Evolutionary conservation across 2,797 vertebrate genomes (phyloP), one percentile per base, ranked within the genome.

Genomic region (Lagocephalus sceleratus): DNA sequence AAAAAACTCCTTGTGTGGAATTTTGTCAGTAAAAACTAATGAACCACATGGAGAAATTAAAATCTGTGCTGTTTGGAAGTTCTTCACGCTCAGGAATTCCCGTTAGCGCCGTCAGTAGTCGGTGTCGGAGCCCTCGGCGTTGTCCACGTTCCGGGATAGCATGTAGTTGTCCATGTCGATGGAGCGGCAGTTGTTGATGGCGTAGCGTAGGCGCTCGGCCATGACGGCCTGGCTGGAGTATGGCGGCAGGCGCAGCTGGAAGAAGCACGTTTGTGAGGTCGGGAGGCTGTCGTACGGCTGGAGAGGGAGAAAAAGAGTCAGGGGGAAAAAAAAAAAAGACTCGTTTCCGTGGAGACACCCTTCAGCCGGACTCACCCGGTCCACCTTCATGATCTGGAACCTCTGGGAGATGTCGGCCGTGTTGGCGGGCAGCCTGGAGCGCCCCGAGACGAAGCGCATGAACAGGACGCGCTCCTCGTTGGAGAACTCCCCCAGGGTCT

Each of bases 81-180:
- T 19, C 84, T 47, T 25, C 55, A 53, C 59, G 71, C 71, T 68
- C 54, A 41, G 48, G 66, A 76, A 74, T 74, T 80, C 73, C 55
- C 63, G 87, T 50, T 42, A 3, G 49, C 50, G 60, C 20, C 2
- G 3, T 90, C 82, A 92, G 87, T 91, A 92, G 78, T 93, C 92
- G 0, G 90, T 91, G 79, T 92, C 92, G 0, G 91, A 92, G 69
- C 87, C 88, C 54, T 92, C 91, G 0, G 88, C 85, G 23, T 88
- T 88, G 72, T 92, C 92, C 7, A 91, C 88, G 69, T 92, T 92
- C 1, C 92, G 84, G 2, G 91, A 92, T 6, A 93, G 88, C 92
- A 93, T 93, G 85, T 93, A 93, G 87, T 92, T 93, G 81, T 93
- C 92, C 92, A 93, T 92, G 87, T 93, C 92, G 60, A 93, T 93